These are phyloP conservation scores for Aplysina aerophoba DNA, from an alignment of 37 sponge, comb jelly and placozoan species.

Conservation along the genomic window DNA sequence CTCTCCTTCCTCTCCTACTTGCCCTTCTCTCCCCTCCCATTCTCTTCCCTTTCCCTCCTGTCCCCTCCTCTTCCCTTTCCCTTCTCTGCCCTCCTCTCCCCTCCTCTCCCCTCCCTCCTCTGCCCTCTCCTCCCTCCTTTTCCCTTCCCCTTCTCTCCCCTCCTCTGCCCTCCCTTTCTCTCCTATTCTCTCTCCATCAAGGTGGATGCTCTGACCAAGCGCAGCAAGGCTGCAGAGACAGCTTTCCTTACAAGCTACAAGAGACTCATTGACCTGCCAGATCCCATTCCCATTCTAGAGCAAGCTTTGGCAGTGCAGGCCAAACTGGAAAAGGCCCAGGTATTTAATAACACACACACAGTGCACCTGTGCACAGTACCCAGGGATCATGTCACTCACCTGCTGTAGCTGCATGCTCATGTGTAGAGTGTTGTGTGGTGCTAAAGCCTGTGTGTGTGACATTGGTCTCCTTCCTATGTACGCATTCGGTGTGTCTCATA, in stretches of 20 bases:
- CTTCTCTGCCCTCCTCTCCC: no score
- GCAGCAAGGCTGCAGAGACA: conserved; percentile 87
- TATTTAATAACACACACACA: background rate
- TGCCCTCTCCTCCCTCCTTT: background rate
- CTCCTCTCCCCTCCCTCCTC: background rate
- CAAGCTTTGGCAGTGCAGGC: conserved; percentile 77
- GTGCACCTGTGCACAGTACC: no score
- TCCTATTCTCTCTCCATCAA: background rate
- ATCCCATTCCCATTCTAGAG: conserved; percentile 83
- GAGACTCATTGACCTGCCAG: conserved; percentile 83
- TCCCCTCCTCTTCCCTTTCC: no score
- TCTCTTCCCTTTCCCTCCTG: no score
- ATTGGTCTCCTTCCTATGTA: no score
- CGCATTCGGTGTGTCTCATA: no score
- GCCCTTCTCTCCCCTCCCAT: no score
- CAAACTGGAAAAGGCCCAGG: conserved; percentile 67
- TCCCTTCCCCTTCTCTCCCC: background rate
- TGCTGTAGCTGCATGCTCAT: no score
- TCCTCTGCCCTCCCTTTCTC: background rate
- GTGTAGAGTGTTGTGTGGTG: no score
- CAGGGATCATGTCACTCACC: no score
- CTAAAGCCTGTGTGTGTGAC: no score
- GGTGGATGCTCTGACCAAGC: conserved; percentile 82
- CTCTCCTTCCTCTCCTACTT: no score
- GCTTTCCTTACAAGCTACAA: conserved; percentile 80